Base-by-base conservation (phyloP, 2,113 vertebrate species). In the Sceloporus undulatus region DNA sequence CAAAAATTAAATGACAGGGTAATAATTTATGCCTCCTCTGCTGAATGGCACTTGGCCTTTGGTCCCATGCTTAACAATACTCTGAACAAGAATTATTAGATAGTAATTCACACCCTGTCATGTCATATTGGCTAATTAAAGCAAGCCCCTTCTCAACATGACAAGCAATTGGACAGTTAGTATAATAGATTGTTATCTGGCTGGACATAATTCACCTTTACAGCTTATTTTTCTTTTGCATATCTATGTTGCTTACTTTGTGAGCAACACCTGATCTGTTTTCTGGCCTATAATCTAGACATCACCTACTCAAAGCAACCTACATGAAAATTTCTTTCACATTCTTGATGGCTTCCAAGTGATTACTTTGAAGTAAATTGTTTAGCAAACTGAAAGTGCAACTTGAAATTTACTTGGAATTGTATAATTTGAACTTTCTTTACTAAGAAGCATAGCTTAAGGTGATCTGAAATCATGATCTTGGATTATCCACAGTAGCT, bases 51-150 rank as follows among this genome's bases (percentile, higher is more conserved):
- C n/a, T 91, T 92, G 94, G 92, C 89, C 93, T 96, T 96, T 87
- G 91, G 95, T 93, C 96, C 95, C 92, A 93, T 96, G 96, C 95
- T 95, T 95, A 96, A 95, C 94, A 96, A 95, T 94, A 93, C 89
- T 95, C 91, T 92, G 94, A 94, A 91, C 90, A 96, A 96, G 96
- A 97, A 94, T 94, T 94, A 97, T 91, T 95, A 92, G 88, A 93
- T 91, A 93, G 94, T 95, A 95, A 96, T 95, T 97, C 95, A 96
- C 89, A 96, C 88, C 71, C 92, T 95, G 95, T 94, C 94, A 90
- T 92, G 92, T 91, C 93, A 96, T 97, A 95, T 94, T 96, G 95
- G 95, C 96, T 97, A 97, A 97, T 97, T 97, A 96, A 96, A 96
- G 88, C 94, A 92, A 94, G 93, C 90, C 93, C 92, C 93, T 96